phyloP scores from a whole-genome alignment of 2,113 vertebrate genomes.

The rabbit (Oryctolagus cuniculus) region mOryCun1.1 NC_091445.1:32457501-32458000 shows the following conservation, averaged over 20 bases:
- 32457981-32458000: not conserved
- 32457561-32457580: not conserved
- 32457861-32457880: not conserved
- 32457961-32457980: not conserved
- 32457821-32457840: not conserved
- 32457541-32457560: not conserved
- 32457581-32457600: not conserved
- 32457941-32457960: constrained; percentile 15
- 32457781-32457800: not conserved
- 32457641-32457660: not conserved
- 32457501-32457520: not conserved
- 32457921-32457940: not conserved
- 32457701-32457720: not conserved
- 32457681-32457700: not conserved
- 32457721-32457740: not conserved
- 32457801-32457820: not conserved
- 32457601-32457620: not conserved
- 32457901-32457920: not conserved
- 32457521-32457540: not conserved
- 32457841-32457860: not conserved
- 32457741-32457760: not conserved
- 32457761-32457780: not conserved
- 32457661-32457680: not conserved
- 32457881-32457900: not conserved
- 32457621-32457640: constrained; percentile 32